phyloP scores from a whole-genome alignment of 2,888 invertebrate species.

The Linyphia triangularis region DNA sequence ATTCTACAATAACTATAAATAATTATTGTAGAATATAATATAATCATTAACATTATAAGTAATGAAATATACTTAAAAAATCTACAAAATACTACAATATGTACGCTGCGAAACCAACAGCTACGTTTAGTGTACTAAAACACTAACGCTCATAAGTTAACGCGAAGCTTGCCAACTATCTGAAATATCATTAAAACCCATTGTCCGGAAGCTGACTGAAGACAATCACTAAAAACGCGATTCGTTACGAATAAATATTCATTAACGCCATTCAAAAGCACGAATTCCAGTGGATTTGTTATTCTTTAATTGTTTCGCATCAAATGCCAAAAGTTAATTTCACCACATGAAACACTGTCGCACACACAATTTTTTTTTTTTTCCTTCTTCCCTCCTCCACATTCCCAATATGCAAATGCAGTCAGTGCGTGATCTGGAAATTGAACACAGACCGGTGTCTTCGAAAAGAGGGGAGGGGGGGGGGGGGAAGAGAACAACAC shows the following conservation, averaged over 20 bases:
- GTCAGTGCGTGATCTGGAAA: constrained; percentile 32
- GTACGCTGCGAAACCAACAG: too few species aligned
- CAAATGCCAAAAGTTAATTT: constrained; percentile 41
- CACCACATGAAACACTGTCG: constrained; percentile 1
- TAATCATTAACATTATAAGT: too few species aligned
- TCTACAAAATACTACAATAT: too few species aligned
- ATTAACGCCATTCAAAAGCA: constrained; percentile 18
- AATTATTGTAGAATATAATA: too few species aligned
- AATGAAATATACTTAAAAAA: too few species aligned
- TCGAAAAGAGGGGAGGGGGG: not conserved
- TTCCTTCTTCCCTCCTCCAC: not conserved
- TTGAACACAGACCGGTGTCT: constrained; percentile 27
- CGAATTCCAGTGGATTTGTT: constrained; percentile 4
- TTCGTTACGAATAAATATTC: constrained; percentile 45
- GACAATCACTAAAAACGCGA: not conserved
- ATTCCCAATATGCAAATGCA: constrained; percentile 43
- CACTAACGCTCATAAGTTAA: too few species aligned
- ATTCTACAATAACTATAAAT: too few species aligned
- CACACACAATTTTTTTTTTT: not conserved
- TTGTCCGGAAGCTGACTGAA: not conserved
- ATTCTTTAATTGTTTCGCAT: constrained; percentile 34
- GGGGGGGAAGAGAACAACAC: not conserved
- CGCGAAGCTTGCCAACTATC: not conserved
- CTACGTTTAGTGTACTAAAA: too few species aligned
- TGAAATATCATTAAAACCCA: not conserved